Evolutionary conservation across 2,113 vertebrate genomes (phyloP).

Genomic region (human (Homo sapiens)): DNA sequence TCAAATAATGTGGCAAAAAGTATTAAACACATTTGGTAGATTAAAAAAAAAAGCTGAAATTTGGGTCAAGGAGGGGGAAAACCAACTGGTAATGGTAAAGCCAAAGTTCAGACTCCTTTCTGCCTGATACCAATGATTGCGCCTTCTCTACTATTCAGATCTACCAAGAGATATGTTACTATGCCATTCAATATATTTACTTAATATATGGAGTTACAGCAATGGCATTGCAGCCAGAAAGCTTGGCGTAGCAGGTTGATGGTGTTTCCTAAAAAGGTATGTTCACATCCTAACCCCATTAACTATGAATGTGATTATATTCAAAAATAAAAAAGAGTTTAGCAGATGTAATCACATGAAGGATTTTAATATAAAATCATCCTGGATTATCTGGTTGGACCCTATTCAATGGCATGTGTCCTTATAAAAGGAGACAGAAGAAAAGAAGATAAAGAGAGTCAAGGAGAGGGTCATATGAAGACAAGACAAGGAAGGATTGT

Average conservation of each 20-base stretch:
- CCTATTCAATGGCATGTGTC: background rate
- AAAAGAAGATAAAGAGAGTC: background rate
- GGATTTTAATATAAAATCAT: background rate
- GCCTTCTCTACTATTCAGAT: background rate
- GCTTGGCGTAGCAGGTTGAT: background rate
- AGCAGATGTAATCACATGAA: background rate
- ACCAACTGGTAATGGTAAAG: background rate
- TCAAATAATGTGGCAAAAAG: background rate
- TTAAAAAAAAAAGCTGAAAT: background rate
- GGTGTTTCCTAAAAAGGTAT: background rate
- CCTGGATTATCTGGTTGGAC: background rate
- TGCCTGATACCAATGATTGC: background rate
- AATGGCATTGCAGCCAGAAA: background rate
- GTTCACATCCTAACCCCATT: background rate
- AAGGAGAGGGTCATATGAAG: background rate
- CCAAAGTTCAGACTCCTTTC: background rate
- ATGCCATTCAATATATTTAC: background rate
- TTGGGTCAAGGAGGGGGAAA: background rate
- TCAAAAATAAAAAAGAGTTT: background rate
- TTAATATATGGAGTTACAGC: background rate
- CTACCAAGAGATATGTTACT: rapidly evolving
- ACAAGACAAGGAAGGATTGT: background rate
- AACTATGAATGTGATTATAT: background rate
- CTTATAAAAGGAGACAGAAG: background rate
- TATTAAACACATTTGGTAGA: background rate